phyloP scores from a whole-genome alignment of 1,140 invertebrate genomes.

The Apocrypta bakeri region DNA sequence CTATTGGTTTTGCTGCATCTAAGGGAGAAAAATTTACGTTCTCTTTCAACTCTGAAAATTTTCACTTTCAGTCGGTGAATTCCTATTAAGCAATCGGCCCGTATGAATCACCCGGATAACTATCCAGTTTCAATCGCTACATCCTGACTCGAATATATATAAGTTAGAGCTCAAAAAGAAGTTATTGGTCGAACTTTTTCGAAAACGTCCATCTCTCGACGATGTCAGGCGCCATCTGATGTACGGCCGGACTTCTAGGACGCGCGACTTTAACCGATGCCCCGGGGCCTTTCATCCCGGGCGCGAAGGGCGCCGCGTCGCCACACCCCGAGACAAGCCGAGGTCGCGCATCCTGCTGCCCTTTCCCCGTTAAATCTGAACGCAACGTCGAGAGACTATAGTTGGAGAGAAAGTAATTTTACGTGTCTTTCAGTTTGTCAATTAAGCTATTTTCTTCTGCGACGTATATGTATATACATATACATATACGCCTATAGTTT shows the following conservation, averaged over 20 bases:
- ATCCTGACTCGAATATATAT: no score
- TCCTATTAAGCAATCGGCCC: background rate
- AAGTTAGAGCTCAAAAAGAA: background rate
- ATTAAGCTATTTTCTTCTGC: background rate
- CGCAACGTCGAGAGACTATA: slow-evolving; percentile 53
- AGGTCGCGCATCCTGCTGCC: slow-evolving; percentile 61
- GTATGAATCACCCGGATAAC: background rate
- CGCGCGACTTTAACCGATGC: background rate
- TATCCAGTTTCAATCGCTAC: no score
- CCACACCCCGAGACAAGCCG: slow-evolving; percentile 45
- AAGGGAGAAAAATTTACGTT: background rate
- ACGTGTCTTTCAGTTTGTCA: background rate
- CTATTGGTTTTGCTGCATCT: background rate
- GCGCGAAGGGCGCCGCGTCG: slow-evolving; percentile 53
- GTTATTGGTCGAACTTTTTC: background rate
- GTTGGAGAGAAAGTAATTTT: background rate
- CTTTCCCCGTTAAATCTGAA: slow-evolving; percentile 61
- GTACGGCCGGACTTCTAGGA: background rate
- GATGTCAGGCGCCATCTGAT: slow-evolving; percentile 23
- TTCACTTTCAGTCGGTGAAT: background rate
- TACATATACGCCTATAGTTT: no score
- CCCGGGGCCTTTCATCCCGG: slow-evolving; percentile 62
- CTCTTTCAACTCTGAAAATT: background rate
- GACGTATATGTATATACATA: no score
- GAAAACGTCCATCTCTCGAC: slow-evolving; percentile 59